Percentiles rank a stretch among this genome's conserved stretches.
phyloP scores from a whole-genome alignment of 2,888 invertebrate species.

The Macrosiphum euphorbiae region DNA sequence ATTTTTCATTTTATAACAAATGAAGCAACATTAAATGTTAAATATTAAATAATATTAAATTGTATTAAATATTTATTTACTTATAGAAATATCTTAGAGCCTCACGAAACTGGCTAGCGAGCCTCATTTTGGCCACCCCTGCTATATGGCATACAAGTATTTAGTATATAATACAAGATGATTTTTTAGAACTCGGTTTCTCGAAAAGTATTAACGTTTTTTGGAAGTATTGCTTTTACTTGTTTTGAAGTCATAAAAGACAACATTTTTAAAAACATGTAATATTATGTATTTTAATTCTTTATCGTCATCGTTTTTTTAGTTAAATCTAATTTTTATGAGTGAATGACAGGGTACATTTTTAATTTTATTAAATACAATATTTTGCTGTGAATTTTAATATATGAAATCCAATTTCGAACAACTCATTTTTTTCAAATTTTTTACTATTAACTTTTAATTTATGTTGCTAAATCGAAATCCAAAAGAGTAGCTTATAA shows the following conservation, averaged over 20 bases:
- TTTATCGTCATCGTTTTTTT: background rate
- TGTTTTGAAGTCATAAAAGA: background rate
- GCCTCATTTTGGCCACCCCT: too few relatives aligned
- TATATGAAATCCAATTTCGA: background rate
- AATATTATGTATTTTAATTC: background rate
- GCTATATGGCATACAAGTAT: background rate
- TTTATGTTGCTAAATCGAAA: background rate
- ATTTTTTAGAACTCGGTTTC: background rate
- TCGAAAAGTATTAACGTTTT: background rate
- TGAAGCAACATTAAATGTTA: too few relatives aligned
- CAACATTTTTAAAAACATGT: background rate
- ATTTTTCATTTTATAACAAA: too few relatives aligned
- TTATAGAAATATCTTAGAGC: too few relatives aligned
- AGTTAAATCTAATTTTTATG: background rate
- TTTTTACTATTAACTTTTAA: background rate
- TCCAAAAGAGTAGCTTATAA: background rate
- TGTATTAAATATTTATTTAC: too few relatives aligned
- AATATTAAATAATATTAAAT: too few relatives aligned
- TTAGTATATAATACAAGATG: background rate
- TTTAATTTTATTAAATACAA: background rate
- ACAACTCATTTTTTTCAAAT: background rate
- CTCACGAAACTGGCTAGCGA: too few relatives aligned
- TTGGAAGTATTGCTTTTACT: background rate
- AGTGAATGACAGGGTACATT: background rate
- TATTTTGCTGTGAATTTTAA: background rate